These are phyloP conservation scores for Cavia aperea DNA, from an alignment of 2,113 vertebrate species.

Conservation along the genomic window DNA sequence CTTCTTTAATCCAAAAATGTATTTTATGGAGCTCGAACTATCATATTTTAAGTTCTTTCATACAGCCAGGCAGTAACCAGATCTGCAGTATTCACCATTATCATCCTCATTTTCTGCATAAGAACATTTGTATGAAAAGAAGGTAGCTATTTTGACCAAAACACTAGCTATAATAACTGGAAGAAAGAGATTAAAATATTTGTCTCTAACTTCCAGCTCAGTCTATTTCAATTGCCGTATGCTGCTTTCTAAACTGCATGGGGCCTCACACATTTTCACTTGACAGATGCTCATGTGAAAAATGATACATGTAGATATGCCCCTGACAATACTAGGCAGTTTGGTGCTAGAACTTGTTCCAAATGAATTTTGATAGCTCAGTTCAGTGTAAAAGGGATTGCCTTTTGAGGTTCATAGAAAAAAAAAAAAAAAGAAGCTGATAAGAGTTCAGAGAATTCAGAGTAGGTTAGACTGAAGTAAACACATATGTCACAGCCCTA, in stretches of 20 bases:
- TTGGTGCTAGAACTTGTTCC: slow-evolving; percentile 43
- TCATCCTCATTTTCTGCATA: not conserved
- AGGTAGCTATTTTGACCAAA: not conserved
- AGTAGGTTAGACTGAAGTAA: not conserved
- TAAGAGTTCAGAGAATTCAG: slow-evolving; percentile 4
- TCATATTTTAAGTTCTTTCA: not conserved
- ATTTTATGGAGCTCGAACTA: not conserved
- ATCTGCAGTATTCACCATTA: not conserved
- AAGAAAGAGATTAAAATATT: not conserved
- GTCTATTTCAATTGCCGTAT: not conserved
- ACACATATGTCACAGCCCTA: not conserved
- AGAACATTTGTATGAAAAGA: not conserved
- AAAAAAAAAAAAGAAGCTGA: not conserved
- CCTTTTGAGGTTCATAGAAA: not conserved
- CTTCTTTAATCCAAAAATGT: not conserved
- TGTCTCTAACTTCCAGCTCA: not conserved
- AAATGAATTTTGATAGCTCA: slow-evolving; percentile 27
- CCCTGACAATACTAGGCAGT: slow-evolving; percentile 36
- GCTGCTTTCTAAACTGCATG: slow-evolving; percentile 8
- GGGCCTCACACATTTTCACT: slow-evolving; percentile 37
- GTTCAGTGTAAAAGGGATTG: not conserved
- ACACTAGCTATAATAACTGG: not conserved
- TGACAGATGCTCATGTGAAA: slow-evolving; percentile 50
- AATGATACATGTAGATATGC: slow-evolving; percentile 32
- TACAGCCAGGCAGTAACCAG: not conserved